phyloP scores from a whole-genome alignment of 1,140 invertebrate species.

The Anadara kagoshimensis region DNA sequence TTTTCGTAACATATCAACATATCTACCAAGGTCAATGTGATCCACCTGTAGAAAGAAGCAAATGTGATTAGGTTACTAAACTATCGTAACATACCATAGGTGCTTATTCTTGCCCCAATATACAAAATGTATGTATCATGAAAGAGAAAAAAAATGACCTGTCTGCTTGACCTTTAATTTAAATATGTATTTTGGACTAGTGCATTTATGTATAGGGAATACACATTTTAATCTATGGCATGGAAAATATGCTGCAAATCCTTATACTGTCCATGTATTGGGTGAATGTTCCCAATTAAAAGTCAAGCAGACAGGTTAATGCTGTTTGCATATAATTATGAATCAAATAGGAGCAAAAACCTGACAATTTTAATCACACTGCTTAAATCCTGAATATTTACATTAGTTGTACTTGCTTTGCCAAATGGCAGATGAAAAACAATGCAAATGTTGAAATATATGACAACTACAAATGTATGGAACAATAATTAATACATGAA shows the following conservation, averaged over 20 bases:
- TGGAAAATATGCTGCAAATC: background rate
- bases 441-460: background rate
- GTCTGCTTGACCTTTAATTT: too few species aligned
- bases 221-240: too few species aligned
- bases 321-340: too few species aligned
- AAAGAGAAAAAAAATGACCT: background rate
- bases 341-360: too few species aligned
- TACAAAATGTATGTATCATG: background rate
- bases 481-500: background rate
- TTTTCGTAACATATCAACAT: slow-evolving; percentile 84
- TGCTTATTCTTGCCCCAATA: background rate
- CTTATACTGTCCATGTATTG: too few species aligned
- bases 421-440: background rate
- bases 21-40: slow-evolving; percentile 83
- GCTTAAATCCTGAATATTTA: too few species aligned
- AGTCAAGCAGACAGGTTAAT: too few species aligned
- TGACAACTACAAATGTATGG: background rate
- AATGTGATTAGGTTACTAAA: too few species aligned
- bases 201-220: too few species aligned
- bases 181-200: too few species aligned
- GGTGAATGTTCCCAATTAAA: too few species aligned
- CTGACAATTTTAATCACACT: background rate
- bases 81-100: background rate
- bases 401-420: background rate
- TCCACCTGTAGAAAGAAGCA: slow-evolving; percentile 71